phyloP scores from a whole-genome alignment of 2,797 vertebrate genomes.

The Eleutherodactylus coqui region DNA sequence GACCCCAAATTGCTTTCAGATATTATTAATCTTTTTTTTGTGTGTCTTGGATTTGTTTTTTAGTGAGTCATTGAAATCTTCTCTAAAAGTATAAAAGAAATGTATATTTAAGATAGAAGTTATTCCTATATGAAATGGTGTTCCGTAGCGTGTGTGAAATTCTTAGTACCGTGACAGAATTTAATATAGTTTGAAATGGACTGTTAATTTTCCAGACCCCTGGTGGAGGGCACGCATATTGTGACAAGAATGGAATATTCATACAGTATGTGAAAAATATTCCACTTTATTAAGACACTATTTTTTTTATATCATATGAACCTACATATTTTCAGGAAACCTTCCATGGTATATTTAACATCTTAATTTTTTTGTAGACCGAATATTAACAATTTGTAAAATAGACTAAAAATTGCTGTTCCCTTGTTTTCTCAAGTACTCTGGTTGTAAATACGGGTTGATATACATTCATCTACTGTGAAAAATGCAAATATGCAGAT shows the following conservation, averaged over 20 bases:
- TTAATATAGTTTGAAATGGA: constrained; percentile 37
- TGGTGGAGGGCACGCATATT: neutral
- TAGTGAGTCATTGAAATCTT: constrained; percentile 34
- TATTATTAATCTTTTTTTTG: constrained; percentile 73
- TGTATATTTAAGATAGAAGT: constrained; percentile 22
- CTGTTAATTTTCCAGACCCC: constrained; percentile 3
- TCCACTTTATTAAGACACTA: neutral
- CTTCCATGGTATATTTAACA: neutral
- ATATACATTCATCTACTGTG: neutral
- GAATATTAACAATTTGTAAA: neutral
- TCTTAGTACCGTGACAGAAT: constrained; percentile 18
- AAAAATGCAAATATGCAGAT: neutral
- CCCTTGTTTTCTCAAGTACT: neutral
- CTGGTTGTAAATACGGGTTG: neutral
- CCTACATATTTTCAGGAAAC: neutral
- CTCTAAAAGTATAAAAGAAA: constrained; percentile 28
- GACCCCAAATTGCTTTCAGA: constrained; percentile 75
- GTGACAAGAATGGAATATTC: neutral
- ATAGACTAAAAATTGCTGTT: neutral
- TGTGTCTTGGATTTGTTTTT: constrained; percentile 49
- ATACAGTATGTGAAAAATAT: neutral
- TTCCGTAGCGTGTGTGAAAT: constrained; percentile 1
- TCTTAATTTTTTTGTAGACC: neutral
- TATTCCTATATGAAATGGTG: constrained; percentile 30
- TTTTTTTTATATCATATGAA: neutral